Percentiles rank a stretch among this genome's conserved stretches.
Conservation (phyloP, 2,113 vertebrate genomes). For the Petromus typicus region DNA sequence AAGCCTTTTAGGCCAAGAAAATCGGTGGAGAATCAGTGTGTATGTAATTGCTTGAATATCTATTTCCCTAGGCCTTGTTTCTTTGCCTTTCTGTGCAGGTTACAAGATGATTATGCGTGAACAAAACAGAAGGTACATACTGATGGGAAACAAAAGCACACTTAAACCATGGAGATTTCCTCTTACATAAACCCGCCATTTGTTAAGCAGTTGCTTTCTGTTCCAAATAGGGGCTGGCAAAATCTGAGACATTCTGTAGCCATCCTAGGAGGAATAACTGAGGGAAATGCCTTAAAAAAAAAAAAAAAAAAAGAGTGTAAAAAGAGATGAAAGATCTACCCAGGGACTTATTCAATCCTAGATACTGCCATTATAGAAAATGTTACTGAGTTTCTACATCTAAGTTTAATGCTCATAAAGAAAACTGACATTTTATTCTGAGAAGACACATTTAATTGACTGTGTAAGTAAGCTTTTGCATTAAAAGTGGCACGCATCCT, state of each 20-base stretch:
- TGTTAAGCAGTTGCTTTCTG: conserved; percentile 61
- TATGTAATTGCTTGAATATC: conserved; percentile 57
- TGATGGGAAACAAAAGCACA: conserved; percentile 72
- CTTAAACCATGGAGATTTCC: conserved; percentile 79
- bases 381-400: neutral
- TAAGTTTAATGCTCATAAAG: neutral
- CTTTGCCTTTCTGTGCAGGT: conserved; percentile 56
- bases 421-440: neutral
- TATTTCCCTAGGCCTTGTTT: conserved; percentile 37
- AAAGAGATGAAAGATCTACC: conserved; percentile 55
- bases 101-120: conserved; percentile 73
- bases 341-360: conserved; percentile 27
- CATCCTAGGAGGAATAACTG: neutral
- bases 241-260: conserved; percentile 50
- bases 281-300: conserved; percentile 15
- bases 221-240: conserved; percentile 70
- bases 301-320: neutral
- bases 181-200: conserved; percentile 69
- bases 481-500: neutral
- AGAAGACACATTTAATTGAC: conserved; percentile 30
- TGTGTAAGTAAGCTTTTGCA: conserved; percentile 4
- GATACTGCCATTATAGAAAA: conserved; percentile 10
- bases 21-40: conserved; percentile 21
- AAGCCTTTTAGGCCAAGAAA: conserved; percentile 47
- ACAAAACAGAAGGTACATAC: conserved; percentile 71